Evolutionary conservation across 2,113 vertebrate genomes (phyloP).

Genomic region (Dromiciops gliroides): DNA sequence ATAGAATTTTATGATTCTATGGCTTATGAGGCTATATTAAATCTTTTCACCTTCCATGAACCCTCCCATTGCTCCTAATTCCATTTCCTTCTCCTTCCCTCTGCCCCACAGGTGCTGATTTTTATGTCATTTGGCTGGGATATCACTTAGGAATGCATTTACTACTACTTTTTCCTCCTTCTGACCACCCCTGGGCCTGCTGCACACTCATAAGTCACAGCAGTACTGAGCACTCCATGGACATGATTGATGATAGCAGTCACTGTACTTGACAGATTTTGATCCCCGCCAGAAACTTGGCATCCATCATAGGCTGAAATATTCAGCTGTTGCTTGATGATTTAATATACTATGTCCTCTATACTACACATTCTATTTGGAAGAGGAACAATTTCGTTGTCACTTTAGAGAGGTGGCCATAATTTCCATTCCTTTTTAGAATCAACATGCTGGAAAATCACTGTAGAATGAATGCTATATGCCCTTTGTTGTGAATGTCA

Average conservation of each 20-base stretch:
- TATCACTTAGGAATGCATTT: not conserved
- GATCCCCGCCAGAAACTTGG: slow-evolving; percentile 76
- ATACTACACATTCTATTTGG: slow-evolving; percentile 69
- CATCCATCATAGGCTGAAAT: slow-evolving; percentile 73
- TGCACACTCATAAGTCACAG: slow-evolving; percentile 49
- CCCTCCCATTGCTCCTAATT: not conserved
- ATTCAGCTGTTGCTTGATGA: slow-evolving; percentile 69
- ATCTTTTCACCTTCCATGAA: not conserved
- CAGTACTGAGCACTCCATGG: slow-evolving; percentile 48
- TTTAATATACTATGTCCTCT: slow-evolving; percentile 70
- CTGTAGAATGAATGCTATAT: slow-evolving; percentile 13
- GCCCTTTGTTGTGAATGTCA: not conserved
- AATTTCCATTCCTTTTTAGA: slow-evolving; percentile 72
- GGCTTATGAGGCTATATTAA: not conserved
- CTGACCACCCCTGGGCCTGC: slow-evolving; percentile 37
- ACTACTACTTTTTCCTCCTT: slow-evolving; percentile 1
- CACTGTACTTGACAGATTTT: slow-evolving; percentile 75
- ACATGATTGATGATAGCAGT: slow-evolving; percentile 70
- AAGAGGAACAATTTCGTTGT: slow-evolving; percentile 67
- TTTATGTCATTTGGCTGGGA: slow-evolving; percentile 4
- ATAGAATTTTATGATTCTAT: not conserved
- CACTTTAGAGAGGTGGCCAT: slow-evolving; percentile 72
- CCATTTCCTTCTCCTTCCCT: rapidly evolving
- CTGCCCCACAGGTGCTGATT: not conserved
- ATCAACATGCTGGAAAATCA: slow-evolving; percentile 53